These are phyloP conservation scores for Plectropomus leopardus DNA, from an alignment of 2,113 vertebrate species.

Conservation along the genomic window DNA sequence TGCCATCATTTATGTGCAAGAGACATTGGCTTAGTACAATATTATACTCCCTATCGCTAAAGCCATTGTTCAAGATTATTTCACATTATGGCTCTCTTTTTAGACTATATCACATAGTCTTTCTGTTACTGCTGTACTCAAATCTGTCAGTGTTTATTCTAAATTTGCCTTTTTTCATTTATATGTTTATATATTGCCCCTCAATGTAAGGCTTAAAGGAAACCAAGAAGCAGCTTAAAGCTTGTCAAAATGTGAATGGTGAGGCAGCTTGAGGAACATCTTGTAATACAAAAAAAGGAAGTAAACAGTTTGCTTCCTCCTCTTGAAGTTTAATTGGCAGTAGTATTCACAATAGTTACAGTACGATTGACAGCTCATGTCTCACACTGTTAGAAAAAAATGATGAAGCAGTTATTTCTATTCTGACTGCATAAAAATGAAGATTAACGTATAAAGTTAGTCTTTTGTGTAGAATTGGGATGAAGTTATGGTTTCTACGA, in stretches of 20 bases:
- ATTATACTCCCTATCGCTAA: constrained; percentile 22
- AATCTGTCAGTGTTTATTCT: background rate
- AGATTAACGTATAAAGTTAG: too few relatives aligned
- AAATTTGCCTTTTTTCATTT: too few relatives aligned
- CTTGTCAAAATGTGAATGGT: background rate
- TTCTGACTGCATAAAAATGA: background rate
- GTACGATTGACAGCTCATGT: background rate
- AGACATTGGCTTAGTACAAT: constrained; percentile 28
- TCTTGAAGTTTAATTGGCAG: constrained; percentile 18
- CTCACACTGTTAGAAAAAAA: background rate
- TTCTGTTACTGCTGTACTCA: background rate
- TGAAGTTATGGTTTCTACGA: background rate
- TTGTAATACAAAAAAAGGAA: background rate
- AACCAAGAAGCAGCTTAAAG: background rate
- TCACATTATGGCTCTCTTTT: constrained; percentile 22
- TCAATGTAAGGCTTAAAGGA: background rate
- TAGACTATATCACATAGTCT: background rate
- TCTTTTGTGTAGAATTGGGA: background rate
- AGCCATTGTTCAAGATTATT: constrained; percentile 45
- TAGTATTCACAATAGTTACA: background rate
- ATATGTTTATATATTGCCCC: background rate
- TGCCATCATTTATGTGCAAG: constrained; percentile 37
- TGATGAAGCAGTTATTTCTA: background rate
- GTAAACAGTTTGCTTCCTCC: background rate
- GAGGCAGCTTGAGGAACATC: constrained; percentile 3